These are phyloP conservation scores for Odontamblyopus lacepedii DNA, from an alignment of 2,797 vertebrate genomes.

Conservation along the genomic window DNA sequence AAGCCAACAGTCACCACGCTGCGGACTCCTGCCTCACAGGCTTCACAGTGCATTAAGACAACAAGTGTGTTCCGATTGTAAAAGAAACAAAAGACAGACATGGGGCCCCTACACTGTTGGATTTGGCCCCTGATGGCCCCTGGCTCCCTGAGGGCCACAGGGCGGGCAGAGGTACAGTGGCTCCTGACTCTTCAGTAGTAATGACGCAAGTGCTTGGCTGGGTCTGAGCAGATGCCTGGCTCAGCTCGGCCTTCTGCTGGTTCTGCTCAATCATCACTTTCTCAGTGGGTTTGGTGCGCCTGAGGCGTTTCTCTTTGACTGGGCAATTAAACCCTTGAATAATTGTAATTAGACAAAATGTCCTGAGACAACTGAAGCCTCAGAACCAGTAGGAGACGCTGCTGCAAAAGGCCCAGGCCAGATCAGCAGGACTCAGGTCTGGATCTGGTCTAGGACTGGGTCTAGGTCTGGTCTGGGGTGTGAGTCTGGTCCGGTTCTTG, in stretches of 20 bases:
- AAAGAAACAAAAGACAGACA: constrained; percentile 50
- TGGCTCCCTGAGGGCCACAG: constrained; percentile 35
- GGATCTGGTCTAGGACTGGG: too few relatives aligned
- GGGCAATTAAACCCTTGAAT: not conserved
- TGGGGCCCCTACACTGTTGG: constrained; percentile 65
- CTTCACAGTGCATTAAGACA: constrained; percentile 87
- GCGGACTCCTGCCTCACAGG: constrained; percentile 64
- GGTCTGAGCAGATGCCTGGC: constrained; percentile 22
- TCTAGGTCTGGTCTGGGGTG: too few relatives aligned
- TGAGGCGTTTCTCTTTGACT: not conserved
- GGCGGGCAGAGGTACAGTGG: constrained; percentile 57
- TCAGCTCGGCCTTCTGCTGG: not conserved
- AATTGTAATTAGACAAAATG: not conserved
- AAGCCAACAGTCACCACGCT: constrained; percentile 54
- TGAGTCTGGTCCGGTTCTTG: too few relatives aligned
- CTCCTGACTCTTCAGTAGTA: constrained; percentile 67
- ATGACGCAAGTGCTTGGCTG: constrained; percentile 55
- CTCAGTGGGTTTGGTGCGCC: not conserved
- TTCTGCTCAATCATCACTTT: not conserved
- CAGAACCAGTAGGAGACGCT: not conserved
- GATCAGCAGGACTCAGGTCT: too few relatives aligned
- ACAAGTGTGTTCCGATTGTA: constrained; percentile 82
- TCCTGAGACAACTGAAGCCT: not conserved
- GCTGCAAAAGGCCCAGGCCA: not conserved
- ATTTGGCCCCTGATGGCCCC: constrained; percentile 50